A percentile compares a stretch with the other conserved stretches of the same genome.
phyloP scores from a whole-genome alignment of 2,113 vertebrate species.

The Nannobrachium achirus region DNA sequence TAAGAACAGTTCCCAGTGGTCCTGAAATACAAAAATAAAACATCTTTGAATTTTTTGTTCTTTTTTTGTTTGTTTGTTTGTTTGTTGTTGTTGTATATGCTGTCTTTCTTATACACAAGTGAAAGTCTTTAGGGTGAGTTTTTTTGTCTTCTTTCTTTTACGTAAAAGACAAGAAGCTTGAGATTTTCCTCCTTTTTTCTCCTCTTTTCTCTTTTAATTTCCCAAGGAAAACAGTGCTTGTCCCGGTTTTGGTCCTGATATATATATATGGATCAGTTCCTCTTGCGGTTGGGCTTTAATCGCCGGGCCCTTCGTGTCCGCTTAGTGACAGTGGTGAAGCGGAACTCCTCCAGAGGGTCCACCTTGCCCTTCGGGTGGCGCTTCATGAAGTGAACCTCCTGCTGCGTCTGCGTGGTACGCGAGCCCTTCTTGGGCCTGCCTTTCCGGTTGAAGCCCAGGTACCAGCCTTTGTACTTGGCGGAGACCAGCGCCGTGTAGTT shows the following conservation, averaged over 20 bases:
- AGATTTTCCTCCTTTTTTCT: conserved; percentile 50
- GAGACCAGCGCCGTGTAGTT: conserved; percentile 85
- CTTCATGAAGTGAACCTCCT: conserved; percentile 87
- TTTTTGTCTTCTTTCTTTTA: conserved; percentile 37
- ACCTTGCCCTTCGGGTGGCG: conserved; percentile 74
- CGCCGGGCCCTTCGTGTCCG: conserved; percentile 83
- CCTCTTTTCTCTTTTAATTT: conserved; percentile 7
- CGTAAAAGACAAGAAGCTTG: conserved; percentile 55
- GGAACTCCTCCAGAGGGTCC: conserved; percentile 80
- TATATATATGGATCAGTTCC: conserved; percentile 74
- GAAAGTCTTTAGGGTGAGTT: conserved; percentile 62
- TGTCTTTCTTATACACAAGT: conserved; percentile 56
- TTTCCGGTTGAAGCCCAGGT: conserved; percentile 84
- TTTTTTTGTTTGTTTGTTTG: conserved; percentile 47
- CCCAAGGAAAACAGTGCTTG: conserved; percentile 52
- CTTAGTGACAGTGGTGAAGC: conserved; percentile 84
- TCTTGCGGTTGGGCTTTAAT: conserved; percentile 76
- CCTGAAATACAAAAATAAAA: conserved; percentile 85
- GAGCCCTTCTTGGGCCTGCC: conserved; percentile 82
- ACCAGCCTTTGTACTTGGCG: conserved; percentile 85
- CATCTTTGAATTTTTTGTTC: conserved; percentile 74
- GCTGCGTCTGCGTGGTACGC: conserved; percentile 81
- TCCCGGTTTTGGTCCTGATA: conserved; percentile 34
- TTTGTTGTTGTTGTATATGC: conserved; percentile 12
- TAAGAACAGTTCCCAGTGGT: conserved; percentile 72